Evolutionary conservation across 2,888 invertebrate species (phyloP).

Genomic region (Amblyjoppa proteus): DNA sequence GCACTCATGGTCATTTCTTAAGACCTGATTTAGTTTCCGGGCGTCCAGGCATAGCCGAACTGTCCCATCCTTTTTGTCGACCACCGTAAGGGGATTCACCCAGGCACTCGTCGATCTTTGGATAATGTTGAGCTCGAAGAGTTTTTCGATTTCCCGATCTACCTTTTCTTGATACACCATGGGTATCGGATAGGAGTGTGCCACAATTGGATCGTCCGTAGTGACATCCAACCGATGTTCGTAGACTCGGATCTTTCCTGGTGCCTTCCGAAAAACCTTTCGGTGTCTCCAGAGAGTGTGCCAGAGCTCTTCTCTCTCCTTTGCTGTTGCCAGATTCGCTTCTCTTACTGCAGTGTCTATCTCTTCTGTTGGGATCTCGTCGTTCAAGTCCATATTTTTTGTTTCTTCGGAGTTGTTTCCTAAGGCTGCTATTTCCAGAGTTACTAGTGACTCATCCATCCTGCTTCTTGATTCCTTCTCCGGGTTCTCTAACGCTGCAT

Average conservation of each 20-base stretch:
- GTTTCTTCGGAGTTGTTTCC: no score
- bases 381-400: no score
- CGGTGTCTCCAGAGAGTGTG: no score
- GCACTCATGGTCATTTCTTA: constrained; percentile 47
- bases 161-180: background rate
- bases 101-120: constrained; percentile 74
- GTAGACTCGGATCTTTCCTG: background rate
- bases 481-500: no score
- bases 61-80: constrained; percentile 42
- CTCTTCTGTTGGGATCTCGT: no score
- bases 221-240: background rate
- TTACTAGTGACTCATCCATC: no score
- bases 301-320: no score
- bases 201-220: background rate
- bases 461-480: no score
- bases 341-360: no score
- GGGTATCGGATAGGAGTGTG: background rate
- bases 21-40: constrained; percentile 37
- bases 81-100: constrained; percentile 69
- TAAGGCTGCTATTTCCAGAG: no score
- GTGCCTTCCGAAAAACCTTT: background rate
- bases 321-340: no score
- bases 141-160: constrained; percentile 68
- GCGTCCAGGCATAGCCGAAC: constrained; percentile 53
- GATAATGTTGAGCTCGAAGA: constrained; percentile 76